phyloP scores from a whole-genome alignment of 2,797 vertebrate genomes.

The Sarcophilus harrisii region DNA sequence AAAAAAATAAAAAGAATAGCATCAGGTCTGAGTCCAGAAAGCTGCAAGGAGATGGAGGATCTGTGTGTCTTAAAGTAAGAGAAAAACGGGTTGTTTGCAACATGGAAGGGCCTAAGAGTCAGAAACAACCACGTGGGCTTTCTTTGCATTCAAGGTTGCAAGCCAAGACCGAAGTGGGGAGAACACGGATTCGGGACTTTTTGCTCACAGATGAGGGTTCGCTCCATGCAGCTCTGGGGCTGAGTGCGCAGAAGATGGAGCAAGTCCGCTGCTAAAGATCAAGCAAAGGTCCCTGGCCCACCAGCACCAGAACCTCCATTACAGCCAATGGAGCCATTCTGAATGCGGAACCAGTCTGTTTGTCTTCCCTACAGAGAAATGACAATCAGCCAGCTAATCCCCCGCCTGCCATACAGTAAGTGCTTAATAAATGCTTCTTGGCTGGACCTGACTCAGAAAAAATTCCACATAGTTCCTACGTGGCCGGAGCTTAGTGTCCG shows the following conservation, averaged over 20 bases:
- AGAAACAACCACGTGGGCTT: neutral
- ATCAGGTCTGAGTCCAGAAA: neutral
- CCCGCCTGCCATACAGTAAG: no score
- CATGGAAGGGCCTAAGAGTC: no score
- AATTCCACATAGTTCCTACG: no score
- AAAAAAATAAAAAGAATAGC: neutral
- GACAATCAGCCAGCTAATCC: no score
- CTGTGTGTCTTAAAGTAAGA: neutral
- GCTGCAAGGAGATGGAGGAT: neutral
- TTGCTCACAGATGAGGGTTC: neutral
- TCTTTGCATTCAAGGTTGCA: neutral
- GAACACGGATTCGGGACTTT: neutral
- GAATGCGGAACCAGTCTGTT: neutral
- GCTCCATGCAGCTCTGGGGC: no score
- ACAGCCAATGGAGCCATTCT: neutral
- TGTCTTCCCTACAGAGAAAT: neutral
- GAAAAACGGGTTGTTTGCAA: neutral
- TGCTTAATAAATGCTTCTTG: no score
- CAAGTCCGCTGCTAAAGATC: neutral
- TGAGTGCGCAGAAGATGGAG: no score
- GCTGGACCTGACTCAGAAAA: no score
- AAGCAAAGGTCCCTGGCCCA: neutral
- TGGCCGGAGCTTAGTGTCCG: no score
- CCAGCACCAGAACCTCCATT: neutral
- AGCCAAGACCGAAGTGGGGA: neutral